Conservation (phyloP, 2,888 invertebrate species). For the Blastobasis adustella region DNA sequence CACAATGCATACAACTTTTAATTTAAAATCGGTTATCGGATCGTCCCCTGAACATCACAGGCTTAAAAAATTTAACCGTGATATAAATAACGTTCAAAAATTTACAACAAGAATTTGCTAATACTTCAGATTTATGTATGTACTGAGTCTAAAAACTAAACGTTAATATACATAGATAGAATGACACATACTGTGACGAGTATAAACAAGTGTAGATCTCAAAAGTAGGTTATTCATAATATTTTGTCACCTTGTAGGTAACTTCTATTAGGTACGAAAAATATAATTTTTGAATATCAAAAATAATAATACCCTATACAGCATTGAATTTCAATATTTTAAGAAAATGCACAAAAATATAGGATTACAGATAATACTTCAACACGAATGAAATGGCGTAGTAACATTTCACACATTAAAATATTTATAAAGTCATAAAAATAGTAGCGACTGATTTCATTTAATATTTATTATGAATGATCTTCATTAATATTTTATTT, state of each 20-base stretch:
- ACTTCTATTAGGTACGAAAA: constrained; percentile 47
- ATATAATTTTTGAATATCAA: constrained; percentile 68
- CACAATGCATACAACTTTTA: background rate
- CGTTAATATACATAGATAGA: constrained; percentile 31
- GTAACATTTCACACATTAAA: constrained; percentile 6
- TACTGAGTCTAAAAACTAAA: constrained; percentile 38
- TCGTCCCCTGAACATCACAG: background rate
- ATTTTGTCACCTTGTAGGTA: constrained; percentile 54
- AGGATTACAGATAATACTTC: constrained; percentile 33
- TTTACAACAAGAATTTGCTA: constrained; percentile 27
- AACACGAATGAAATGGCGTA: constrained; percentile 28
- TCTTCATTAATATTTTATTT: too few relatives aligned
- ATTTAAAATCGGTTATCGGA: background rate
- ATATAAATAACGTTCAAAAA: constrained; percentile 23
- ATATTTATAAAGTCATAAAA: constrained; percentile 6
- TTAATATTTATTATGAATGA: background rate
- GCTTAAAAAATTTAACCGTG: constrained; percentile 3
- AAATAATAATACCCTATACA: constrained; percentile 49
- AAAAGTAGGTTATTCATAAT: constrained; percentile 54
- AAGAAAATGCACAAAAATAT: constrained; percentile 51
- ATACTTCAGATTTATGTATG: constrained; percentile 25
- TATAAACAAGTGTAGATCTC: constrained; percentile 55
- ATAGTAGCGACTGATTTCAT: constrained; percentile 5
- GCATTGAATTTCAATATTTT: constrained; percentile 42
- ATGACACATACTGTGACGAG: constrained; percentile 48